Conservation (phyloP, 2,888 invertebrate genomes). For the Meteorus cinctellus region DNA sequence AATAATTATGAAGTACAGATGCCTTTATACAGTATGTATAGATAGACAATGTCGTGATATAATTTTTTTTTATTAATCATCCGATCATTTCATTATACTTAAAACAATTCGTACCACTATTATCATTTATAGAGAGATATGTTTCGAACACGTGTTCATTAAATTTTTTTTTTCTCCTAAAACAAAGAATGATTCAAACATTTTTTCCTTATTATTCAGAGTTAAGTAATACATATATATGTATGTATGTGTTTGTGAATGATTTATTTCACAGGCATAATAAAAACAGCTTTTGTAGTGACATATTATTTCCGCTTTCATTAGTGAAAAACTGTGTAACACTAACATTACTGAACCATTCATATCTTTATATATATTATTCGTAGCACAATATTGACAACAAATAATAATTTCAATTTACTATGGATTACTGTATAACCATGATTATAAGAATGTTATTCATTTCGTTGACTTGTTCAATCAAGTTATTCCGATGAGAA, state of each 20-base stretch:
- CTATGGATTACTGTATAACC: conserved; percentile 53
- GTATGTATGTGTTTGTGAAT: conserved; percentile 3
- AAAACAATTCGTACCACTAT: conserved; percentile 64
- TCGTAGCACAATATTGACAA: conserved; percentile 46
- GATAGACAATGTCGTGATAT: conserved; percentile 69
- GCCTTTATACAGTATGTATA: conserved; percentile 73
- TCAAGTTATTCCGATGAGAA: conserved; percentile 48
- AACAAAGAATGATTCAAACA: conserved; percentile 50
- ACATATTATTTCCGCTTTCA: conserved; percentile 9
- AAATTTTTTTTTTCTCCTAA: conserved; percentile 4
- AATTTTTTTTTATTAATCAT: conserved; percentile 64
- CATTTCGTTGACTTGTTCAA: conserved; percentile 36
- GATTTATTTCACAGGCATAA: conserved; percentile 29
- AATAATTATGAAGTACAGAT: conserved; percentile 72
- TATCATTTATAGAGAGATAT: conserved; percentile 63
- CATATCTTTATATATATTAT: conserved; percentile 16
- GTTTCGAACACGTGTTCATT: conserved; percentile 56
- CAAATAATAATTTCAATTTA: conserved; percentile 38
- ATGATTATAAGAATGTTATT: conserved; percentile 28
- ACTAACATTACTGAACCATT: neutral
- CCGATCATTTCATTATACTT: conserved; percentile 46
- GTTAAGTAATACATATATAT: conserved; percentile 22
- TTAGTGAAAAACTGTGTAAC: neutral
- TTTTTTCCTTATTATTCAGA: conserved; percentile 17
- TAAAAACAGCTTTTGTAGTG: conserved; percentile 31